Evolutionary conservation across 2,888 invertebrate species (phyloP).

Genomic region (Nomada fucata): DNA sequence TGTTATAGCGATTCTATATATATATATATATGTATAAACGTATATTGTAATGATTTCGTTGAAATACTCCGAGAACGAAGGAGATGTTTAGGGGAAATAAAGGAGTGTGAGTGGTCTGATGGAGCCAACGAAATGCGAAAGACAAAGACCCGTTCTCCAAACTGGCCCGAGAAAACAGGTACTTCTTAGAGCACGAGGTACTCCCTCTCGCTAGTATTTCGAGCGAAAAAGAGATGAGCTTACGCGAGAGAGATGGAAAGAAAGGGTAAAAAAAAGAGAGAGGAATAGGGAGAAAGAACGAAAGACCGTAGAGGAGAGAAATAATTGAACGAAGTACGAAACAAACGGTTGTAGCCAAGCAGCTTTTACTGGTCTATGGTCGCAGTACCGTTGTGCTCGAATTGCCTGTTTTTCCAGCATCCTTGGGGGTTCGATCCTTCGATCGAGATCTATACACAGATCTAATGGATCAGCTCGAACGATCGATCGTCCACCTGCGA

Average conservation of each 20-base stretch:
- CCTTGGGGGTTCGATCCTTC: constrained; percentile 33
- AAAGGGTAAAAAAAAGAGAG: neutral
- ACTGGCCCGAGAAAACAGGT: constrained; percentile 32
- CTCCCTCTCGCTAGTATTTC: constrained; percentile 35
- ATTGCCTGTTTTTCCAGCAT: constrained; percentile 59
- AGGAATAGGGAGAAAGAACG: neutral
- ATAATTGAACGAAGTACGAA: constrained; percentile 42
- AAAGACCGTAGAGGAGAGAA: neutral
- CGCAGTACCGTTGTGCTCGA: constrained; percentile 60
- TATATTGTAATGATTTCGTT: constrained; percentile 31
- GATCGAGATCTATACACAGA: constrained; percentile 20
- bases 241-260: neutral
- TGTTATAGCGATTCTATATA: constrained; percentile 22
- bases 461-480: constrained; percentile 18
- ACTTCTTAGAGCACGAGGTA: constrained; percentile 36
- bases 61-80: constrained; percentile 13
- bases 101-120: constrained; percentile 13
- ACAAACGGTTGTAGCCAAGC: constrained; percentile 36
- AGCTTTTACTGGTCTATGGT: constrained; percentile 59
- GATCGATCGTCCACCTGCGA: constrained; percentile 42
- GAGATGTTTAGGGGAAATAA: neutral
- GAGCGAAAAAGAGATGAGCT: constrained; percentile 5
- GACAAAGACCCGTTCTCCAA: constrained; percentile 16
- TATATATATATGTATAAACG: constrained; percentile 7
- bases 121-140: constrained; percentile 21